Conservation (phyloP, 2,113 vertebrate species). For the Neotoma lepida region DNA sequence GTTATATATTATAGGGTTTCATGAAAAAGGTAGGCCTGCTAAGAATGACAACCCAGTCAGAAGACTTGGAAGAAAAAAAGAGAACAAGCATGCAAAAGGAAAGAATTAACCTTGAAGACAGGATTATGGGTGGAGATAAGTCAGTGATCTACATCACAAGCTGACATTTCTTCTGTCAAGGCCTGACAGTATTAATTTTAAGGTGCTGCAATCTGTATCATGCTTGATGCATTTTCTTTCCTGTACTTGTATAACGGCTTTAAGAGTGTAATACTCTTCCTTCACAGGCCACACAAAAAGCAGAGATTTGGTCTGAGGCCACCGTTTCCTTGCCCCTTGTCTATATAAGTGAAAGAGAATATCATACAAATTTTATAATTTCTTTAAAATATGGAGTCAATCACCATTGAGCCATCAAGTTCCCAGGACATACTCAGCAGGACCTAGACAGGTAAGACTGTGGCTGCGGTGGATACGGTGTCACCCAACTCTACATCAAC, state of each 20-base stretch:
- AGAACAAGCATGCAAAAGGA: neutral
- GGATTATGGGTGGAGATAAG: neutral
- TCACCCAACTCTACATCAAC: neutral
- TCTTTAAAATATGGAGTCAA: neutral
- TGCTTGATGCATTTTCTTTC: neutral
- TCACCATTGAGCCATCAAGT: neutral
- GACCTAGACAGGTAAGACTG: neutral
- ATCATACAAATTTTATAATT: neutral
- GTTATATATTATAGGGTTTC: neutral
- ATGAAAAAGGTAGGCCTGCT: neutral
- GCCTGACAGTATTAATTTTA: neutral
- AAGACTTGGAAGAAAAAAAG: neutral
- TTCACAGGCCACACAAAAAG: neutral
- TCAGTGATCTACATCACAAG: neutral
- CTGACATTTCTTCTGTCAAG: neutral
- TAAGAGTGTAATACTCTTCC: conserved; percentile 21
- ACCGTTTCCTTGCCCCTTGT: neutral
- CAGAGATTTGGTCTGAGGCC: neutral
- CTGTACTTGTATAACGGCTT: neutral
- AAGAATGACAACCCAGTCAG: neutral
- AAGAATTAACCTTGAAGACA: neutral
- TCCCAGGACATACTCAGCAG: neutral
- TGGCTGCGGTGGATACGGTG: accelerated
- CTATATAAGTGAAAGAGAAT: neutral
- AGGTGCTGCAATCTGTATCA: neutral